Conservation (phyloP, 2,888 invertebrate species). For the Himalopsyche japonica region DNA sequence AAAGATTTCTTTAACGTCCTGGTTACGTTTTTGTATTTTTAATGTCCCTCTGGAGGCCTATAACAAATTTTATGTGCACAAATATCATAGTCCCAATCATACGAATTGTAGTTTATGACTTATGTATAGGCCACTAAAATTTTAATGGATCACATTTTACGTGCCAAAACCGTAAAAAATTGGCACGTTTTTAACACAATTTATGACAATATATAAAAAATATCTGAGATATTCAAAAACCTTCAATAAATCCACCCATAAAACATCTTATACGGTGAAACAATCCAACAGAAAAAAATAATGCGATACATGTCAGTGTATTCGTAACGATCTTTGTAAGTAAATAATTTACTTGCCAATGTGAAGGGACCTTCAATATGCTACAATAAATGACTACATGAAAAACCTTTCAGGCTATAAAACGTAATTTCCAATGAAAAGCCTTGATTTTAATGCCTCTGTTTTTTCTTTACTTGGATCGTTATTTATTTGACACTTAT, state of each 20-base stretch:
- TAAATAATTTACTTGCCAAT: slow-evolving; percentile 26
- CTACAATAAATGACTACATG: slow-evolving; percentile 28
- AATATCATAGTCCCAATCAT: neutral
- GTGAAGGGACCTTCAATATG: slow-evolving; percentile 27
- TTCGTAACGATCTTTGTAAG: slow-evolving; percentile 20
- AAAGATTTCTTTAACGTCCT: too few relatives aligned
- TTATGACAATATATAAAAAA: neutral
- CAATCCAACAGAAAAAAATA: neutral
- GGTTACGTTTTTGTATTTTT: too few relatives aligned
- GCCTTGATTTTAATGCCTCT: slow-evolving; percentile 20
- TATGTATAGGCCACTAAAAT: neutral
- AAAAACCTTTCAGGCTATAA: slow-evolving; percentile 30
- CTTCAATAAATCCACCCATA: neutral
- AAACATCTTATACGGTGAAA: neutral
- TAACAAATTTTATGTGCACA: too few relatives aligned
- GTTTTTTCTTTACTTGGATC: slow-evolving; percentile 10
- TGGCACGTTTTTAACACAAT: neutral
- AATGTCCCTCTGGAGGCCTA: too few relatives aligned
- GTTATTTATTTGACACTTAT: neutral
- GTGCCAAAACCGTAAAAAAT: neutral
- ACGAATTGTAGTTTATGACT: neutral
- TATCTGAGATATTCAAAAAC: neutral
- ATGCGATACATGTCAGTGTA: neutral
- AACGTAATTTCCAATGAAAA: slow-evolving; percentile 29
- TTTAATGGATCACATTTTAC: neutral